phyloP scores from a whole-genome alignment of 2,888 invertebrate genomes.

The Cheilosia urbana region DNA sequence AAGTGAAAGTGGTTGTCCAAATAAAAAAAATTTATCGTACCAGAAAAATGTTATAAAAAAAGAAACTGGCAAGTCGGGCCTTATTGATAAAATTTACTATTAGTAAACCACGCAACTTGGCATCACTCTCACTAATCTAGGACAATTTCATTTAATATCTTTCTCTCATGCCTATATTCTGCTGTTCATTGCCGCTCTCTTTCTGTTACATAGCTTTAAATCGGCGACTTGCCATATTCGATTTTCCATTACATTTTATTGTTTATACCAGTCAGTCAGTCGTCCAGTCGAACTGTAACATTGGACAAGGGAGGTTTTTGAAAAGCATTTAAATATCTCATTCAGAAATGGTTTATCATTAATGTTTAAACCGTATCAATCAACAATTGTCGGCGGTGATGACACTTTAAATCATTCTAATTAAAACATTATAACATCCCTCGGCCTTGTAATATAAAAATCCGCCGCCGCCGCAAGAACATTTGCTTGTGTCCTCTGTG shows the following conservation, averaged over 20 bases:
- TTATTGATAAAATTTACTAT: no score
- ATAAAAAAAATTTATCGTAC: no score
- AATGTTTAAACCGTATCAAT: constrained; percentile 48
- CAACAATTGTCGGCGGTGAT: constrained; percentile 55
- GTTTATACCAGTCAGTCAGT: constrained; percentile 71
- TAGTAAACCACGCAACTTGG: constrained; percentile 7
- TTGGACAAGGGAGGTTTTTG: constrained; percentile 35
- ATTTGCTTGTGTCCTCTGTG: constrained; percentile 23
- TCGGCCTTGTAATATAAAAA: background rate
- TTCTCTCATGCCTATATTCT: background rate
- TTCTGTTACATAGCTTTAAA: background rate
- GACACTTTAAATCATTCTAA: constrained; percentile 7
- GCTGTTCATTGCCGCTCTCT: constrained; percentile 5
- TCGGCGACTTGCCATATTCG: constrained; percentile 71
- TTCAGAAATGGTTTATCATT: constrained; percentile 62
- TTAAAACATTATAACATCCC: background rate
- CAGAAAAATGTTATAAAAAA: no score
- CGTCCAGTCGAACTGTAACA: constrained; percentile 67
- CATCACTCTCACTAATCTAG: constrained; percentile 37
- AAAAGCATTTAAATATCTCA: constrained; percentile 42
- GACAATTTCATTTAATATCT: background rate
- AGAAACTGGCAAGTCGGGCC: no score
- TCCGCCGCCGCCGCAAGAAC: constrained; percentile 40
- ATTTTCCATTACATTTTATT: constrained; percentile 75
- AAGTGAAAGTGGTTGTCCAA: no score